These are phyloP conservation scores for Papilio protenor DNA, from an alignment of 2,888 invertebrate genomes.

Conservation along the genomic window DNA sequence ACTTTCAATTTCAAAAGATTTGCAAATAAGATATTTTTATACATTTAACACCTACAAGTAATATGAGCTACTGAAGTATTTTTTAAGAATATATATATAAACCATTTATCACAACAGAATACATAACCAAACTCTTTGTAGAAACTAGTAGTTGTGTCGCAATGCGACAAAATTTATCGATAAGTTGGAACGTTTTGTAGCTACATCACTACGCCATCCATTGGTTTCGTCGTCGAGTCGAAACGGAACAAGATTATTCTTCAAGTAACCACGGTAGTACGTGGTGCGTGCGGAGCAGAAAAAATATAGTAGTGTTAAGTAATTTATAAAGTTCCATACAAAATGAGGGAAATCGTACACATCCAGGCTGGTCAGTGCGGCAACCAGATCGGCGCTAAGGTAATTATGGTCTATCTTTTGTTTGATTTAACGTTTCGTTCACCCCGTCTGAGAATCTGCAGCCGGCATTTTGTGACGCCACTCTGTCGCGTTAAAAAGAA, in stretches of 20 bases:
- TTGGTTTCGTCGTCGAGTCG: conserved; percentile 66
- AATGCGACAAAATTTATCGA: conserved; percentile 79
- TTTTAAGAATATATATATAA: not conserved
- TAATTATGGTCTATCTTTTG: conserved; percentile 50
- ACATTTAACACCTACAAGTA: not conserved
- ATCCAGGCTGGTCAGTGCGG: conserved; percentile 93
- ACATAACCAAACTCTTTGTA: not conserved
- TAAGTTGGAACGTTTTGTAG: conserved; percentile 46
- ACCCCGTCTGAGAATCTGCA: conserved; percentile 55
- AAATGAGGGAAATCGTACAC: conserved; percentile 94
- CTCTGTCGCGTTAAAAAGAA: conserved; percentile 50
- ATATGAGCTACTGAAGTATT: not conserved
- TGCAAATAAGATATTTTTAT: not conserved
- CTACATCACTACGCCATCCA: conserved; percentile 75
- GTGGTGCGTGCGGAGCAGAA: conserved; percentile 81
- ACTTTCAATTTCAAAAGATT: not conserved
- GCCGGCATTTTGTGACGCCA: conserved; percentile 82
- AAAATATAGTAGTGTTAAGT: conserved; percentile 69
- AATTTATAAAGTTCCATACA: conserved; percentile 73
- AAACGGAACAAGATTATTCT: conserved; percentile 73
- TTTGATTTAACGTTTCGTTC: conserved; percentile 50
- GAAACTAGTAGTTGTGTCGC: conserved; percentile 62
- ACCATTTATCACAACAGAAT: not conserved
- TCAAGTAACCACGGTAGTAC: conserved; percentile 78
- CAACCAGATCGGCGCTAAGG: conserved; percentile 88